Percentiles rank a stretch among this genome's conserved stretches.
Conservation (phyloP, 1,140 invertebrate species). For the Anoplolepis gracilipes region DNA sequence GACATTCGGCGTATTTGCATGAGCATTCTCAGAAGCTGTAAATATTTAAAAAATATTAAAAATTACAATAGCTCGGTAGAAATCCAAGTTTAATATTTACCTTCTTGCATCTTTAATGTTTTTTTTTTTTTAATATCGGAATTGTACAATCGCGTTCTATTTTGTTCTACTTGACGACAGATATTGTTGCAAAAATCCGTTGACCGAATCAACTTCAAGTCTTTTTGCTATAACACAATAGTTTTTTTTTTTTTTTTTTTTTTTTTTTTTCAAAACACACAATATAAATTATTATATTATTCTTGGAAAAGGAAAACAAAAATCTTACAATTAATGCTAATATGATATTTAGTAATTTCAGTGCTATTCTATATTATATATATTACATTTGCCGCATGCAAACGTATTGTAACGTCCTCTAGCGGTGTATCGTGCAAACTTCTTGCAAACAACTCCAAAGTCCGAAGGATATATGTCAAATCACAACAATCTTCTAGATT, state of each 20-base stretch:
- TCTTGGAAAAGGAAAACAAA: background rate
- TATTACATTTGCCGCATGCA: background rate
- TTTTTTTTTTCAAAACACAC: background rate
- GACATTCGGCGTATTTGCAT: background rate
- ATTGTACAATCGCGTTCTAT: background rate
- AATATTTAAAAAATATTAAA: no score
- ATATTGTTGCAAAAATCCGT: background rate
- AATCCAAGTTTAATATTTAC: background rate
- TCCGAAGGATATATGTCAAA: background rate
- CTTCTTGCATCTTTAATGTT: slow-evolving; percentile 21
- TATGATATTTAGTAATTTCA: background rate
- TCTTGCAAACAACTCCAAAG: background rate
- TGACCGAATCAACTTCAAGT: slow-evolving; percentile 6
- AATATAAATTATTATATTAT: slow-evolving; percentile 8
- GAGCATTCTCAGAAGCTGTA: background rate
- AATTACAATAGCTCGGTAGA: background rate
- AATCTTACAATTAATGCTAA: background rate
- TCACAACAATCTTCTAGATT: background rate
- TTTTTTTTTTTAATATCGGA: background rate
- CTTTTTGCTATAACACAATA: background rate
- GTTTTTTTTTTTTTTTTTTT: background rate
- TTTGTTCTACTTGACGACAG: background rate
- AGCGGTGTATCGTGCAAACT: background rate
- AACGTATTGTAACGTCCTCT: background rate
- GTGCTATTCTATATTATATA: background rate